These are phyloP conservation scores for Smutsia temminckii DNA, from an alignment of 2,797 vertebrate species.

Conservation along the genomic window DNA sequence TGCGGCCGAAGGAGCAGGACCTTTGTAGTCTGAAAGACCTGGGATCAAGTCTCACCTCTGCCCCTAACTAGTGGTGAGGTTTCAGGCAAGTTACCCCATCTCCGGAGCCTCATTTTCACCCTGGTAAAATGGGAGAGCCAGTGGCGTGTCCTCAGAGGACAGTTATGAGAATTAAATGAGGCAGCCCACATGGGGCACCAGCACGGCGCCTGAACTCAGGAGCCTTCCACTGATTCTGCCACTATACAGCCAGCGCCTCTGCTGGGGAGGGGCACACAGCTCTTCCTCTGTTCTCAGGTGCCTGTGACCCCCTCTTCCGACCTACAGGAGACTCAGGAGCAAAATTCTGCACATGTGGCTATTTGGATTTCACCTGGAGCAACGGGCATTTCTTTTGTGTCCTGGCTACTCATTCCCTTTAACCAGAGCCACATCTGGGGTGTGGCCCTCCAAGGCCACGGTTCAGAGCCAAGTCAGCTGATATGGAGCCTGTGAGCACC, in stretches of 20 bases:
- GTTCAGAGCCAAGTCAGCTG: background rate
- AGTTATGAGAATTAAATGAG: background rate
- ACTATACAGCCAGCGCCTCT: fast-evolving
- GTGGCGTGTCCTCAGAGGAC: fast-evolving
- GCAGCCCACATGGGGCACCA: fast-evolving
- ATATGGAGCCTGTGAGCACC: background rate
- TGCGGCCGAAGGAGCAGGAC: background rate
- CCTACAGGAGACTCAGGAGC: background rate
- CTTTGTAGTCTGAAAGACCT: background rate
- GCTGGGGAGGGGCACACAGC: fast-evolving
- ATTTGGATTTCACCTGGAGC: background rate
- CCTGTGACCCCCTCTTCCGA: background rate
- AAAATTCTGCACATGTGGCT: background rate
- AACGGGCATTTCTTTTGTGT: background rate
- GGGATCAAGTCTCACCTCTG: background rate
- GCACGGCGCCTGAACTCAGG: background rate
- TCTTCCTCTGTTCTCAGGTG: background rate
- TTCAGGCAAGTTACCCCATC: background rate
- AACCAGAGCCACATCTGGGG: background rate
- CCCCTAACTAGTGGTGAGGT: background rate
- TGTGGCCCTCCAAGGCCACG: background rate
- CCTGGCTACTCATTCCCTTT: background rate
- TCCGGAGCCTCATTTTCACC: background rate
- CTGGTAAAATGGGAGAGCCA: background rate
- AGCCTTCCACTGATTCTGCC: fast-evolving